Conservation (phyloP, 2,113 vertebrate genomes). For the Chrysemys picta region DNA sequence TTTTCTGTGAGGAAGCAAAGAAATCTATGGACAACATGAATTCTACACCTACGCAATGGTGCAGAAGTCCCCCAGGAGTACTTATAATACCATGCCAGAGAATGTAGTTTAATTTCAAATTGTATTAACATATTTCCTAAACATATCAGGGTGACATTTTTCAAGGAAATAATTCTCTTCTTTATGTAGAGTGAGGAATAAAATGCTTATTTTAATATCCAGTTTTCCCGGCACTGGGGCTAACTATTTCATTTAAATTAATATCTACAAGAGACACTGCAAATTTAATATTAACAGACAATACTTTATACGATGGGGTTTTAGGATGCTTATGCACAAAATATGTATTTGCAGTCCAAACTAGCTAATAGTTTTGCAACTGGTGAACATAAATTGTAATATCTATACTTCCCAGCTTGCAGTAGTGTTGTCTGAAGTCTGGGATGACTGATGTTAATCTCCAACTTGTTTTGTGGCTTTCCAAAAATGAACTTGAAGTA, state of each 20-base stretch:
- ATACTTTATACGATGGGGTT: constrained; percentile 43
- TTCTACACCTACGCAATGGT: neutral
- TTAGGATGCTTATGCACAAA: constrained; percentile 57
- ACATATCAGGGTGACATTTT: constrained; percentile 60
- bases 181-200: constrained; percentile 66
- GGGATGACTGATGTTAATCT: constrained; percentile 75
- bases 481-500: constrained; percentile 72
- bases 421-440: constrained; percentile 74
- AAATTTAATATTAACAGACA: constrained; percentile 58
- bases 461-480: constrained; percentile 72
- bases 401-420: constrained; percentile 76
- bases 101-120: constrained; percentile 72
- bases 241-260: constrained; percentile 68
- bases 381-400: constrained; percentile 73
- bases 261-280: constrained; percentile 57
- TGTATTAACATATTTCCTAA: constrained; percentile 70
- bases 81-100: constrained; percentile 46
- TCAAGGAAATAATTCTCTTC: constrained; percentile 64
- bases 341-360: constrained; percentile 62
- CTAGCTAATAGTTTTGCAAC: constrained; percentile 69
- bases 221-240: constrained; percentile 24
- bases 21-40: neutral
- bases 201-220: constrained; percentile 69
- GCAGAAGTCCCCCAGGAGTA: neutral
- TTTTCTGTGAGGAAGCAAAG: neutral